Percentiles rank a stretch among this genome's conserved stretches.
These are phyloP conservation scores for Drosophila neoperkinsi DNA, from an alignment of 2,888 invertebrate species.

Conservation along the genomic window DNA sequence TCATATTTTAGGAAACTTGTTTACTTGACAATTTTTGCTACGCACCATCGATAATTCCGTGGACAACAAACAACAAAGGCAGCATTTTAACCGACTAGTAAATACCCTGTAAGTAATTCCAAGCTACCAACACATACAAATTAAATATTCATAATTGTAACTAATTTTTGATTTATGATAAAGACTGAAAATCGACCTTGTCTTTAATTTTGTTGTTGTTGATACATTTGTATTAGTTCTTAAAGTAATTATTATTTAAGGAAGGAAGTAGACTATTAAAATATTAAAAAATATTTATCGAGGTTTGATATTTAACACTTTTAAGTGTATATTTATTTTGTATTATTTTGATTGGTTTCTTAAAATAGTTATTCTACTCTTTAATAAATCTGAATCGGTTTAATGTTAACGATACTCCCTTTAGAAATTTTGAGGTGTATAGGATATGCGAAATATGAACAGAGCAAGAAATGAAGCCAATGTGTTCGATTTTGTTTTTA, in stretches of 20 bases:
- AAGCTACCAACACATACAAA: neutral
- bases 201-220: neutral
- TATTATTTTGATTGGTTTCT: neutral
- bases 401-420: neutral
- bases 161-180: neutral
- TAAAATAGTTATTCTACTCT: neutral
- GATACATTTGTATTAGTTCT: neutral
- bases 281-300: neutral
- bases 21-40: conserved; percentile 54
- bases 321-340: neutral
- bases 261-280: neutral
- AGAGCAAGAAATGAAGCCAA: conserved; percentile 10
- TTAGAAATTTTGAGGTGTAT: neutral
- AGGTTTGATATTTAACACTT: neutral
- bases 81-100: neutral
- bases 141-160: neutral
- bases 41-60: conserved; percentile 42
- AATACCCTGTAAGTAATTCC: neutral
- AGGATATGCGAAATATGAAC: conserved; percentile 30
- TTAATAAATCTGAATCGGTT: neutral
- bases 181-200: neutral
- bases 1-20: conserved; percentile 85
- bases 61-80: conserved; percentile 5
- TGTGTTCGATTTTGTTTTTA: conserved; percentile 31
- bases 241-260: neutral